Base-by-base conservation (phyloP, 2,113 vertebrate species). In the Peromyscus polionotus region DNA sequence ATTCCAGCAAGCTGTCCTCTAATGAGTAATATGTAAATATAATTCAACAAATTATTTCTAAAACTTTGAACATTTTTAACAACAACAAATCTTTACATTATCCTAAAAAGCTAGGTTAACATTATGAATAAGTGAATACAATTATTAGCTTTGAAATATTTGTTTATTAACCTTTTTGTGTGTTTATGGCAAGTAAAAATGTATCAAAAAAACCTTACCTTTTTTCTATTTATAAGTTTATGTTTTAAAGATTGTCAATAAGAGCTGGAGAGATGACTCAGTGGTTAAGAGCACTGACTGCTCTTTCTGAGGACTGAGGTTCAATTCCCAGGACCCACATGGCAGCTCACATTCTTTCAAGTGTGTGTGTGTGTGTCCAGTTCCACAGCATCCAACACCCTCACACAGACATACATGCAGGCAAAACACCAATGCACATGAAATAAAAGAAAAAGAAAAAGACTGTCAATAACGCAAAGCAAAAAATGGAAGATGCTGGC, bases 151-250 rank as follows among this genome's bases (percentile, higher is more conserved):
- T 77, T 61, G 36, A 93, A 93, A 90, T 33, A 75, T 1, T 5
- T 10, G 17, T 20, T 14, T 63, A n/a, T 36, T 87, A 26, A 87
- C 5, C 14, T 75, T 19, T 3, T 9, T 59, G 72, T 92, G n/a
- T 72, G 13, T 93, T 45, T 65, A 22, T 45, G 88, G 45, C 57
- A 93, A 92, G 91, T 39, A 85, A 65, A 57, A 67, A 89, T 88
- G 51, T 14, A 72, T n/a, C 7, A 36, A 67, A 95, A 10, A 33
- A 92, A 88, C 0, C 11, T 42, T 33, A 65, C 17, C 59, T 77
- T 93, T 85, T 95, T 85, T 76, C 76, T 73, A 57, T 20, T 91
- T 36, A 17, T 57, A 92, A 90, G 88, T n/a, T 39, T 83, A 39
- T 51, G 20, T 11, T 89, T 72, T 93, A 51, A 86, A 87, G 33